A percentile compares a stretch with the other conserved stretches of the same genome.
These are phyloP conservation scores for Pachypeltis micranthus DNA, from an alignment of 1,140 invertebrate genomes.

Conservation along the genomic window DNA sequence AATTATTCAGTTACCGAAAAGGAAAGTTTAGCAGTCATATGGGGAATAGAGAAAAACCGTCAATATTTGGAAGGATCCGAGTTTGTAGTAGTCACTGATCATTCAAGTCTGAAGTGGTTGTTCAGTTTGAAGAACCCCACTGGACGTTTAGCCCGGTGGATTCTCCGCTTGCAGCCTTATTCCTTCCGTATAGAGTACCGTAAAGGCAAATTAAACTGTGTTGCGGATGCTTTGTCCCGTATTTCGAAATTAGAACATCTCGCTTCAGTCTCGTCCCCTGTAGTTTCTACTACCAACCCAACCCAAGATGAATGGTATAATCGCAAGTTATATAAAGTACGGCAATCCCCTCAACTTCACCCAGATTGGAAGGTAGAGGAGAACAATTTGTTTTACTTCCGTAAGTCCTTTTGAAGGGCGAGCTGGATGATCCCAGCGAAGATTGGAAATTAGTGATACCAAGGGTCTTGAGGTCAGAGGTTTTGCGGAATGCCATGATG, in stretches of 20 bases:
- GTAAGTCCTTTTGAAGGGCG: neutral
- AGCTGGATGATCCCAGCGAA: neutral
- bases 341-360: neutral
- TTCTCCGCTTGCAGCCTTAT: slow-evolving; percentile 27
- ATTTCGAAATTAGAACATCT: neutral
- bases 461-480: neutral
- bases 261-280: neutral
- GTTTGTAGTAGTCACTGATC: slow-evolving; percentile 36
- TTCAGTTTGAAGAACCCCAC: slow-evolving; percentile 33
- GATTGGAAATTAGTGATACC: neutral
- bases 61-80: slow-evolving; percentile 28
- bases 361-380: neutral
- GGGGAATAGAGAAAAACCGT: slow-evolving; percentile 33
- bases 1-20: slow-evolving; percentile 37
- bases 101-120: slow-evolving; percentile 38
- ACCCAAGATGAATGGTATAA: neutral
- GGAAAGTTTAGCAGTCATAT: slow-evolving; percentile 36
- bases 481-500: neutral
- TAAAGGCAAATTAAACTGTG: no score
- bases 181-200: neutral
- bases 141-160: slow-evolving; percentile 33
- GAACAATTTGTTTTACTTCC: neutral
- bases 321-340: neutral
- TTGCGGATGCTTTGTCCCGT: no score
- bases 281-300: neutral